Evolutionary conservation across 1,140 invertebrate genomes (phyloP), one percentile per base, ranked within the genome.

Genomic region (Trachymyrmex cornetzi): DNA sequence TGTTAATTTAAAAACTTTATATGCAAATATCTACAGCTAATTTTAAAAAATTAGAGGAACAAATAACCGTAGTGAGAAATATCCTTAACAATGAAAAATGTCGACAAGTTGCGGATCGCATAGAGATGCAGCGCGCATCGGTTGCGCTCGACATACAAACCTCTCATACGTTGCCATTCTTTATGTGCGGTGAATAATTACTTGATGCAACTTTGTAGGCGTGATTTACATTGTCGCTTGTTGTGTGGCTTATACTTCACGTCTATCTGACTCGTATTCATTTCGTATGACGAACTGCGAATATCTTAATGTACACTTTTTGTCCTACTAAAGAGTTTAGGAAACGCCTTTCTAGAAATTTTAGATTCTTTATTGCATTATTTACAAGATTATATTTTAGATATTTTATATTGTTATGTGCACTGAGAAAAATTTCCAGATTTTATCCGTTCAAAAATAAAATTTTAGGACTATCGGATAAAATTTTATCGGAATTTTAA

Each of bases 151-250:
- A 38, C 59, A 50, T 24, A 24, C 22, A 34, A 72, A 27, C 64
- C 24, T 22, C 30, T 67, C 48, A 14, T 19, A 48, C 48, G 44
- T 77, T n/a, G 12, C 48, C 72, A 44, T 57, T 50, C 12, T 44
- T n/a, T 63, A 38, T 48, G 24, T 30, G 38, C n/a, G 34, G 38
- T 50, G 19, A n/a, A 38, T 87, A 87, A 81, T 75, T 63, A 30
- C 55, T 12, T 63, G 24, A 9, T 64, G 86, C 55, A 71, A 71
- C 48, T 30, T 66, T 59, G 67, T 77, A 71, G 67, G 38, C 66
- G 59, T 81, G 59, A 87, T 79, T 38, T 53, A 64, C 61, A 82
- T 44, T 82, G 80, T 74, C 59, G 14, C 59, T 64, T 75, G 22
- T 64, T 34, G 9, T 55, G 27, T 30, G 66, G 16, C 22, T 50